phyloP scores from a whole-genome alignment of 2,113 vertebrate genomes.

The Speoplatyrhinus poulsoni region DNA sequence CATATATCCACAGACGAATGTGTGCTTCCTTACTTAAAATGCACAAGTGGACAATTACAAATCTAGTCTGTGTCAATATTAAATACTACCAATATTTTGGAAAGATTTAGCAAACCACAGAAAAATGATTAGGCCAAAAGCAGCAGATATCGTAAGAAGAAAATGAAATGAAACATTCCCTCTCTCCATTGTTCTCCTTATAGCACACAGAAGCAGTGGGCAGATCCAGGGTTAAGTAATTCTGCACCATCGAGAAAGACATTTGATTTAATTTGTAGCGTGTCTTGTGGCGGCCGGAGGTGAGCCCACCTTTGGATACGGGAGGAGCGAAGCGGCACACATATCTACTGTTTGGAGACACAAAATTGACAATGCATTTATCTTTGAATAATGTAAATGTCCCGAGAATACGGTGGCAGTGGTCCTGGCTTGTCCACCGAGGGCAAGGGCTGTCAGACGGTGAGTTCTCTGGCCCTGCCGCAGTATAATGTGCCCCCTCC shows the following conservation, averaged over 20 bases:
- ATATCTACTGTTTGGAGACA: constrained; percentile 81
- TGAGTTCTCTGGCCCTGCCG: constrained; percentile 61
- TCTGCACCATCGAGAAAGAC: constrained; percentile 76
- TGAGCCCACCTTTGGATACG: constrained; percentile 80
- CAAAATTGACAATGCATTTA: constrained; percentile 86
- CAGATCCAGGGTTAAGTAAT: constrained; percentile 76
- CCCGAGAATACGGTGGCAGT: constrained; percentile 79
- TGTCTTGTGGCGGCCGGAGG: constrained; percentile 77
- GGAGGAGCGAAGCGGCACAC: constrained; percentile 76
- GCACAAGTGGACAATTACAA: neutral
- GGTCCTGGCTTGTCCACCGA: constrained; percentile 68
- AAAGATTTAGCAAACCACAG: neutral
- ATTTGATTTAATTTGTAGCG: constrained; percentile 83
- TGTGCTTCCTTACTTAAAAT: neutral
- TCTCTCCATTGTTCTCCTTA: constrained; percentile 46
- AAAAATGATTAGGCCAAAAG: constrained; percentile 1
- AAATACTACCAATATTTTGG: neutral
- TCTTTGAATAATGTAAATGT: constrained; percentile 87
- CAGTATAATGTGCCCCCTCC: constrained; percentile 69
- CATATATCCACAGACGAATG: neutral
- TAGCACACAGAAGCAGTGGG: constrained; percentile 51
- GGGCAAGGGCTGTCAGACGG: constrained; percentile 73
- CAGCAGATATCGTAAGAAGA: neutral
- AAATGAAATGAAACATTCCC: constrained; percentile 15
- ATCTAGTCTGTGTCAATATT: neutral